Conservation (phyloP, 2,888 invertebrate species). For the Acanthosepion lycidas region DNA sequence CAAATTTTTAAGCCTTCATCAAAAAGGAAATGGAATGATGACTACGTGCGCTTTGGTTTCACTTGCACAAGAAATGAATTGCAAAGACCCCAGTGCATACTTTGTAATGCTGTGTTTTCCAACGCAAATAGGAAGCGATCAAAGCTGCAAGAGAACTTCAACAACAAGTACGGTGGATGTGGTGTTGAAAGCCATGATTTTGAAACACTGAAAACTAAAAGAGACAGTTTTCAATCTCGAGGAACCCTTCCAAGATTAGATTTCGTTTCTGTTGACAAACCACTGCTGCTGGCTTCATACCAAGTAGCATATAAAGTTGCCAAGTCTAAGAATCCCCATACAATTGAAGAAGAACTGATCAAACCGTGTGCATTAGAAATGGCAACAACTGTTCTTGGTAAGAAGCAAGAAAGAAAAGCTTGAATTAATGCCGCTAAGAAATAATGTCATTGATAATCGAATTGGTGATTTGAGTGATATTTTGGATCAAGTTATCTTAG, state of each 20-base stretch:
- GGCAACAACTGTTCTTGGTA: neutral
- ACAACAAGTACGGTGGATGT: neutral
- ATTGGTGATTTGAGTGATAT: neutral
- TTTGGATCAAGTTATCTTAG: slow-evolving; percentile 45
- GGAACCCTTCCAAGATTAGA: slow-evolving; percentile 37
- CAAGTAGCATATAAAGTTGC: slow-evolving; percentile 35
- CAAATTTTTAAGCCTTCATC: too few species aligned
- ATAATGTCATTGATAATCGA: neutral
- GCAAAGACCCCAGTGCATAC: neutral
- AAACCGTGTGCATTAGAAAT: slow-evolving; percentile 46
- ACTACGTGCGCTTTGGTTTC: too few species aligned
- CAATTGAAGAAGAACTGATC: neutral
- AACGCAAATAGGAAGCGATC: neutral
- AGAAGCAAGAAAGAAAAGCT: neutral
- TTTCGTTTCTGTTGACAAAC: neutral
- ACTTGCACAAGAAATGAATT: neutral
- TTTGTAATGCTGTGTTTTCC: slow-evolving; percentile 24
- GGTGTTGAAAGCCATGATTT: too few species aligned
- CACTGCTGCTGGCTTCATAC: neutral
- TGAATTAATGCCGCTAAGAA: slow-evolving; percentile 6
- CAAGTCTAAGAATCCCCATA: neutral
- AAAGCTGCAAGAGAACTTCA: neutral
- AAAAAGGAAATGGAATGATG: too few species aligned
- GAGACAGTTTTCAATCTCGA: neutral
- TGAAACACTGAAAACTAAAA: slow-evolving; percentile 18